Evolutionary conservation across 2,113 vertebrate genomes (phyloP).

Genomic region (Pluvialis apricaria): DNA sequence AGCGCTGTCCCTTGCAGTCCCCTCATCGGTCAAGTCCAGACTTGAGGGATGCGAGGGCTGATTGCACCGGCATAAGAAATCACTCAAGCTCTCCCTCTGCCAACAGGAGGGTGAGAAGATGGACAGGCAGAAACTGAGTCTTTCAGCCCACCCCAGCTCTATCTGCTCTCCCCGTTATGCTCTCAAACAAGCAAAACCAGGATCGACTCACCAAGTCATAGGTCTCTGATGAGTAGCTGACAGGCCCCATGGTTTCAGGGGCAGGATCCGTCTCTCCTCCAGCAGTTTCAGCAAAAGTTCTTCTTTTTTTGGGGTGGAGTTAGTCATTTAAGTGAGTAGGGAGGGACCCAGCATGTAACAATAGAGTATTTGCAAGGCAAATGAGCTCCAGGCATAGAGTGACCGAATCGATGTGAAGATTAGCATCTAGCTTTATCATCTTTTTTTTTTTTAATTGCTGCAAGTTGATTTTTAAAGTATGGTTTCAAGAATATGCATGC

Average conservation of each 20-base stretch:
- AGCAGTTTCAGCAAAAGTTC: constrained; percentile 13
- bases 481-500: neutral
- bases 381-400: neutral
- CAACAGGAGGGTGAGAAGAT: neutral
- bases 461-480: neutral
- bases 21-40: neutral
- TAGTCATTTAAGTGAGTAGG: neutral
- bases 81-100: neutral
- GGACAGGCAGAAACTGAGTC: neutral
- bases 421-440: neutral
- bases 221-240: constrained; percentile 28
- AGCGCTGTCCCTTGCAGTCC: rapidly evolving
- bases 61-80: rapidly evolving
- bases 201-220: constrained; percentile 48
- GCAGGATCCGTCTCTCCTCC: neutral
- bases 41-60: neutral
- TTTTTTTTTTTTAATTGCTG: neutral
- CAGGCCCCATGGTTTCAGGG: constrained; percentile 21
- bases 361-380: constrained; percentile 60
- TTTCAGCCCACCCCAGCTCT: neutral
- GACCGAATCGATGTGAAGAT: neutral
- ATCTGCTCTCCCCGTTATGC: neutral
- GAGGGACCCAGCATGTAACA: neutral
- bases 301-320: constrained; percentile 10
- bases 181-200: neutral